Evolutionary conservation across 2,888 invertebrate species (phyloP).

Genomic region (Andricus curvator): DNA sequence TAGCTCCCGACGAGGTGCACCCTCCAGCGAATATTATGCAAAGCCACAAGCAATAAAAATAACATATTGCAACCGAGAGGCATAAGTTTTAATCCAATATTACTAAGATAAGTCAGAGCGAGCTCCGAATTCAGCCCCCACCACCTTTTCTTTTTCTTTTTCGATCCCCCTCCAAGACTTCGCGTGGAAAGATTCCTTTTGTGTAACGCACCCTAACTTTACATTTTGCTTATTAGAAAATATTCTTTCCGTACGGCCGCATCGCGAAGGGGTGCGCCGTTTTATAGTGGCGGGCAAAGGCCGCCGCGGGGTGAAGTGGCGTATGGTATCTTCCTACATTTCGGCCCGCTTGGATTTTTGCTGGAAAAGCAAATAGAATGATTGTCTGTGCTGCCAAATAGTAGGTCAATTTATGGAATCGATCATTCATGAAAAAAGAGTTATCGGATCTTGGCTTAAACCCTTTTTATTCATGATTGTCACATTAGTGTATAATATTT

Average conservation of each 20-base stretch:
- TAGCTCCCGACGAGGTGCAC: slow-evolving; percentile 66
- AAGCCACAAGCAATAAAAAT: slow-evolving; percentile 78
- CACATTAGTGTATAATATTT: no score
- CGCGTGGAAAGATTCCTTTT: slow-evolving; percentile 74
- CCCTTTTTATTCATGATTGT: neutral
- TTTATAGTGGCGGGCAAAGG: slow-evolving; percentile 52
- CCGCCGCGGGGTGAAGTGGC: slow-evolving; percentile 28
- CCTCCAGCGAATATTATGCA: slow-evolving; percentile 75
- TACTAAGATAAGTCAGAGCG: slow-evolving; percentile 75
- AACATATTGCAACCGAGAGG: slow-evolving; percentile 77
- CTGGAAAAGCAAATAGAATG: neutral
- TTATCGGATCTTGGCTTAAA: neutral
- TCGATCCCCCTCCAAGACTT: slow-evolving; percentile 45
- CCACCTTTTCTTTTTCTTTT: slow-evolving; percentile 50
- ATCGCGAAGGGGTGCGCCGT: slow-evolving; percentile 50
- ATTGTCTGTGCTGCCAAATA: neutral
- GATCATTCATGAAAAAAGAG: neutral
- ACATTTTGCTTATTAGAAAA: slow-evolving; percentile 78
- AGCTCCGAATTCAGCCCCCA: slow-evolving; percentile 52
- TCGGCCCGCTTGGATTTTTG: neutral
- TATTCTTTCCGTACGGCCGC: slow-evolving; percentile 66
- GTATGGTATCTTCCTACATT: slow-evolving; percentile 18
- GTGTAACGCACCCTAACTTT: slow-evolving; percentile 75
- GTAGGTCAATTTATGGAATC: neutral
- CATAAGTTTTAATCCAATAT: slow-evolving; percentile 79